Conservation (phyloP, 2,797 vertebrate genomes). For the Chloroceryle inda region DNA sequence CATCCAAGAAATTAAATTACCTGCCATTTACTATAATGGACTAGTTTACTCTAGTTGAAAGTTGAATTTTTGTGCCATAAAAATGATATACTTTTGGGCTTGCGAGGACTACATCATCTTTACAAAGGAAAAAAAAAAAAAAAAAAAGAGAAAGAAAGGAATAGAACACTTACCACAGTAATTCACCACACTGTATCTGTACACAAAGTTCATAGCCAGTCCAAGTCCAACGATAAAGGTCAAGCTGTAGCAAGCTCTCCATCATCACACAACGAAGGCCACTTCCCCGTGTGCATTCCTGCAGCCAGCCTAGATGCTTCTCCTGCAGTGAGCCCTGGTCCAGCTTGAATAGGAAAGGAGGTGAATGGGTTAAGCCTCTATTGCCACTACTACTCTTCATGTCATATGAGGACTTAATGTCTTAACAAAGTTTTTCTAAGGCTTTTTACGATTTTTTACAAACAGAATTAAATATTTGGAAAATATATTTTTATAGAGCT, state of each 20-base stretch:
- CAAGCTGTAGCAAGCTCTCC: background rate
- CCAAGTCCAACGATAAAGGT: background rate
- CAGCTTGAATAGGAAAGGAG: background rate
- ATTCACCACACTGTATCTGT: background rate
- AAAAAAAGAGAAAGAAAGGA: background rate
- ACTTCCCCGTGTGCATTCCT: rapidly evolving
- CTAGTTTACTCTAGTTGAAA: background rate
- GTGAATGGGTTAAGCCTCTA: background rate
- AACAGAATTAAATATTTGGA: slow-evolving; percentile 2
- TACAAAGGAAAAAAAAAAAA: too few relatives aligned
- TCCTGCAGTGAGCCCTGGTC: rapidly evolving
- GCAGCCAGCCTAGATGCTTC: background rate
- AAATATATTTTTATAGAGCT: background rate
- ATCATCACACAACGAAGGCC: background rate
- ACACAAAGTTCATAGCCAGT: background rate
- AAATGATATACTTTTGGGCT: background rate
- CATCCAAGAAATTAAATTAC: background rate
- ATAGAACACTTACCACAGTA: background rate
- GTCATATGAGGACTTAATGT: background rate
- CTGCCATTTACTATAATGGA: background rate
- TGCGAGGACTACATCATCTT: background rate
- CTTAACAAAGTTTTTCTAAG: background rate
- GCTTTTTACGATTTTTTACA: background rate
- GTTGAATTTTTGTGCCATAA: background rate
- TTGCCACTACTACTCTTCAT: background rate